Percentiles rank a stretch among this genome's conserved stretches.
phyloP scores from a whole-genome alignment of 1,140 invertebrate species.

The Alviniconcha marisindica region DNA sequence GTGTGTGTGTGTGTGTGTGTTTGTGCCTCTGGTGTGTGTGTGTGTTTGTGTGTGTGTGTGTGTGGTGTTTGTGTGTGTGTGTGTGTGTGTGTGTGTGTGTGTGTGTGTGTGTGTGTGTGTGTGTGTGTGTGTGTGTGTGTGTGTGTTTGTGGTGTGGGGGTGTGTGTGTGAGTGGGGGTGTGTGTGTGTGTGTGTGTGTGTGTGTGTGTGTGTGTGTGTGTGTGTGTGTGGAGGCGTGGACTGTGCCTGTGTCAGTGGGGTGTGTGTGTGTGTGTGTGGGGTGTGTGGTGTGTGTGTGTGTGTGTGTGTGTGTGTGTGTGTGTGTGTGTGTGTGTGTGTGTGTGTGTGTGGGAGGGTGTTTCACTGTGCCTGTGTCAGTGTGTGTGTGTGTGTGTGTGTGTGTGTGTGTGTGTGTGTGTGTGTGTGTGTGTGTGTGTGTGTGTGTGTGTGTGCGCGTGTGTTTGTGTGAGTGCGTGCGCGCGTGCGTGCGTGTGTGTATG shows the following conservation, averaged over 20 bases:
- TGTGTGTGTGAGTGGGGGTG: no score
- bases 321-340: neutral
- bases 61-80: no score
- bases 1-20: no score
- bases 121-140: no score
- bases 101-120: no score
- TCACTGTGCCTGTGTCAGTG: neutral
- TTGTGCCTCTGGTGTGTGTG: no score
- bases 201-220: constrained; percentile 16
- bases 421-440: neutral
- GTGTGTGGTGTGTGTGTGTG: neutral
- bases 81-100: no score
- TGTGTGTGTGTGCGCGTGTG: constrained; percentile 12
- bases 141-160: no score
- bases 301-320: neutral
- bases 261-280: neutral
- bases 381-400: constrained; percentile 22
- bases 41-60: no score
- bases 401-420: constrained; percentile 22
- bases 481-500: neutral
- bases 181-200: constrained; percentile 1
- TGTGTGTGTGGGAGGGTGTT: neutral
- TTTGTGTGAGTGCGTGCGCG: neutral
- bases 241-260: neutral
- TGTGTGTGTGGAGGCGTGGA: constrained; percentile 17